Percentiles rank a stretch among this genome's conserved stretches.
Evolutionary conservation across 2,797 vertebrate species (phyloP).

Genomic region (Gouania willdenowi): DNA sequence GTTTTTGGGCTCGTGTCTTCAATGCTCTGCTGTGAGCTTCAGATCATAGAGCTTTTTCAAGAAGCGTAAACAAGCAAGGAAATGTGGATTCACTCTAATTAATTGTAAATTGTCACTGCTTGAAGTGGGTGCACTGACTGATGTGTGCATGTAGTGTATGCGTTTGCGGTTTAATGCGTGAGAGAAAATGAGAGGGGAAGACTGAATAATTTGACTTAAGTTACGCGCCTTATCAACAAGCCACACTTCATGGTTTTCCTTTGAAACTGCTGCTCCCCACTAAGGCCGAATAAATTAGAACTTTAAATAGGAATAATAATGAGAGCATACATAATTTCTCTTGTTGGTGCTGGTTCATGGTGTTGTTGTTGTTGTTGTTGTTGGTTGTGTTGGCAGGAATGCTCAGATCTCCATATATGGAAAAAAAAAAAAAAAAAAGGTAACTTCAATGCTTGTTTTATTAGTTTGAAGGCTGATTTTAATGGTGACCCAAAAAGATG

Average conservation of each 20-base stretch:
- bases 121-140: constrained; percentile 44
- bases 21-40: constrained; percentile 42
- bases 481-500: constrained; percentile 79
- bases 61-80: constrained; percentile 46
- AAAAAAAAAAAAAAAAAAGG: constrained; percentile 69
- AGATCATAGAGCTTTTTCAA: constrained; percentile 48
- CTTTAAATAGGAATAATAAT: constrained; percentile 76
- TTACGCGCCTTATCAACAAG: constrained; percentile 67
- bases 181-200: constrained; percentile 28
- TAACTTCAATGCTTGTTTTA: constrained; percentile 71
- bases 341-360: constrained; percentile 71
- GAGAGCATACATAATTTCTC: constrained; percentile 71
- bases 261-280: constrained; percentile 71
- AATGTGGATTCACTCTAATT: constrained; percentile 58
- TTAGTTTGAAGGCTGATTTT: constrained; percentile 68
- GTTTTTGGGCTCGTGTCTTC: constrained; percentile 34
- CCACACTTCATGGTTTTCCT: constrained; percentile 64
- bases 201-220: constrained; percentile 68
- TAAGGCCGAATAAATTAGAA: constrained; percentile 76
- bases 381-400: constrained; percentile 69
- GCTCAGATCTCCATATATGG: constrained; percentile 72
- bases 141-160: constrained; percentile 32
- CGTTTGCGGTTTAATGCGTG: constrained; percentile 39
- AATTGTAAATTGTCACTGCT: constrained; percentile 58
- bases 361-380: constrained; percentile 77